Conservation (phyloP, 2,888 invertebrate genomes). For the Caenorhabditis drosophilae region DNA sequence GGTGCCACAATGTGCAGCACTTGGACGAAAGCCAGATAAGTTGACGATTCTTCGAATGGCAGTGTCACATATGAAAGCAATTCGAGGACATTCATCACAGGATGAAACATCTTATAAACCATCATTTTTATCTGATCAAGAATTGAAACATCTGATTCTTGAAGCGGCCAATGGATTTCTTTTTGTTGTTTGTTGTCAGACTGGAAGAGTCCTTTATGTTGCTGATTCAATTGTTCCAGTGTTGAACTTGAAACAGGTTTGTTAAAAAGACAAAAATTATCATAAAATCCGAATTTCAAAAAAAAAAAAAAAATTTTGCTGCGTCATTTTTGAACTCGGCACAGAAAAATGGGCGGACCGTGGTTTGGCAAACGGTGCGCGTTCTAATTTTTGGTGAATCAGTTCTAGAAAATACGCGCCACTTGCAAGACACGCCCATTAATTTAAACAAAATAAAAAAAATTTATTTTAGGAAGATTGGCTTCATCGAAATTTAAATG, state of each 20-base stretch:
- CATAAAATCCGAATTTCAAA: too few species aligned
- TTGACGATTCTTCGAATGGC: constrained; percentile 98
- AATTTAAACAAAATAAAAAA: too few species aligned
- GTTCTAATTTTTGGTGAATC: too few species aligned
- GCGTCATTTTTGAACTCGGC: too few species aligned
- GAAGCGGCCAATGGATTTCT: constrained; percentile 99
- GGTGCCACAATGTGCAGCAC: constrained; percentile 91
- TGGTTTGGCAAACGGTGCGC: too few species aligned
- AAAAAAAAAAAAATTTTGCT: too few species aligned
- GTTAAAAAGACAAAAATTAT: too few species aligned
- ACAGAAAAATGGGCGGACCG: too few species aligned
- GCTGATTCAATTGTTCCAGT: constrained; percentile 98
- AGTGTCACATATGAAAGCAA: constrained; percentile 97
- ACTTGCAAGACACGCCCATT: too few species aligned
- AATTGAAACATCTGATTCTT: constrained; percentile 94
- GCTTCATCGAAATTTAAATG: constrained; percentile 93
- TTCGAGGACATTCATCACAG: constrained; percentile 70
- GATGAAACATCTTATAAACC: constrained; percentile 88
- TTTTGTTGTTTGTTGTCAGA: constrained; percentile 94
- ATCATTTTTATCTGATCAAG: constrained; percentile 97
- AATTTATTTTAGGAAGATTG: too few species aligned
- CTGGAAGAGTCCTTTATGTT: constrained; percentile 94
- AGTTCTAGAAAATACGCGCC: too few species aligned
- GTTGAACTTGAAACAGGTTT: constrained; percentile 87
- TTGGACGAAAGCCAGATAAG: constrained; percentile 98